phyloP scores from a whole-genome alignment of 1,140 invertebrate species.

The Leptinotarsa defecta region DNA sequence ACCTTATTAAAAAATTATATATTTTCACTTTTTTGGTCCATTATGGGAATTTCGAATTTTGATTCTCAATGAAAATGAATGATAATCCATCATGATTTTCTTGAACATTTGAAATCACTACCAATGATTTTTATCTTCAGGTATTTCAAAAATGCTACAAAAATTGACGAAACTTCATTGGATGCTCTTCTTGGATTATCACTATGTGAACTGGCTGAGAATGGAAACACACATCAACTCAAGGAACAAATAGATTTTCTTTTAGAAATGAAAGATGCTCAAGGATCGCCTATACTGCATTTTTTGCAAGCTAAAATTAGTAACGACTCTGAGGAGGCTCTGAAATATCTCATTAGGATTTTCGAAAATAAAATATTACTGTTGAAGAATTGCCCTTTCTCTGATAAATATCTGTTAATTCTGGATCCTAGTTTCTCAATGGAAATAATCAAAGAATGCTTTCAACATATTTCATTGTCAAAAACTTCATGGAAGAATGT shows the following conservation, averaged over 20 bases:
- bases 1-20: no score
- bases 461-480: conserved; percentile 73
- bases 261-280: conserved; percentile 75
- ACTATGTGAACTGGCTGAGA: conserved; percentile 74
- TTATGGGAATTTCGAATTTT: no score
- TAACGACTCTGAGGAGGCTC: conserved; percentile 63
- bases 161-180: conserved; percentile 82
- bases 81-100: not conserved
- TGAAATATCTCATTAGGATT: conserved; percentile 72
- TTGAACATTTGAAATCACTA: not conserved
- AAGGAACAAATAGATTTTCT: conserved; percentile 86
- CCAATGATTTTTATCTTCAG: not conserved
- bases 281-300: conserved; percentile 63
- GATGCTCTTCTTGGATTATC: conserved; percentile 79
- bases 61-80: no score
- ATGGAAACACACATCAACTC: conserved; percentile 67
- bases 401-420: conserved; percentile 72
- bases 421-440: conserved; percentile 88
- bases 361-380: conserved; percentile 70
- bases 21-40: no score
- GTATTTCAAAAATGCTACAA: conserved; percentile 78
- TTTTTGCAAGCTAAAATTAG: conserved; percentile 72
- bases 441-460: conserved; percentile 76
- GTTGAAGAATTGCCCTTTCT: conserved; percentile 69
- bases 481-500: conserved; percentile 56